phyloP scores from a whole-genome alignment of 2,113 vertebrate genomes.

The Ameiurus melas region DNA sequence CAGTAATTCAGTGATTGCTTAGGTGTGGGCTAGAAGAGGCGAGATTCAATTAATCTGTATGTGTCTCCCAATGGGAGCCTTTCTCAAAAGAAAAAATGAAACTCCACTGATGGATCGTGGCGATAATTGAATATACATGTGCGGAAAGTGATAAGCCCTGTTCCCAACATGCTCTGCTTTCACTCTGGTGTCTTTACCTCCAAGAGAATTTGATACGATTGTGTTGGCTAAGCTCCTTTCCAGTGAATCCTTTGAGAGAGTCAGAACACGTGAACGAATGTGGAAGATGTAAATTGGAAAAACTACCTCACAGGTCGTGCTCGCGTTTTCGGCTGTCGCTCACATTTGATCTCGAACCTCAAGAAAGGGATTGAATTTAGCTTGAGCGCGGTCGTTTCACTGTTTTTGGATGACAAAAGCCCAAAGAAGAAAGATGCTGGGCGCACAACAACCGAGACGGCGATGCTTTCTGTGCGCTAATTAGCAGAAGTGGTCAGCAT shows the following conservation, averaged over 20 bases:
- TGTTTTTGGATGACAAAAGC: not conserved
- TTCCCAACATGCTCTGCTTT: conserved; percentile 61
- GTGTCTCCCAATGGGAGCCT: conserved; percentile 27
- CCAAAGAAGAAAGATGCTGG: not conserved
- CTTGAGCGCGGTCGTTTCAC: not conserved
- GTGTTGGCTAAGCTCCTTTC: conserved; percentile 52
- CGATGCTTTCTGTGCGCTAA: conserved; percentile 59
- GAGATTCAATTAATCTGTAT: conserved; percentile 53
- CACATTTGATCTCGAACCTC: not conserved
- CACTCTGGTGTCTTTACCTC: conserved; percentile 56
- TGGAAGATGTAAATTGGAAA: not conserved
- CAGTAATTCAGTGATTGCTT: conserved; percentile 55
- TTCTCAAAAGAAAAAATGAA: conserved; percentile 24
- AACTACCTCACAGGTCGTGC: not conserved
- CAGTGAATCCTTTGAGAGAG: conserved; percentile 38
- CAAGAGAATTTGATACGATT: conserved; percentile 63
- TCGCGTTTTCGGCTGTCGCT: conserved; percentile 16
- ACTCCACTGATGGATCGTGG: conserved; percentile 54
- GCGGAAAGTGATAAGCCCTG: conserved; percentile 65
- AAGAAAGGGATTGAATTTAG: not conserved
- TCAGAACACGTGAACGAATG: conserved; percentile 21
- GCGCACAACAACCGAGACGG: not conserved
- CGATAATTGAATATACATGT: conserved; percentile 61
- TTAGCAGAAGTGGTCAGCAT: conserved; percentile 63
- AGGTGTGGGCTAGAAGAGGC: conserved; percentile 44